A percentile compares a stretch with the other conserved stretches of the same genome.
These are phyloP conservation scores for Pterocles orientalis DNA, from an alignment of 2,113 vertebrate species.

Conservation along the genomic window DNA sequence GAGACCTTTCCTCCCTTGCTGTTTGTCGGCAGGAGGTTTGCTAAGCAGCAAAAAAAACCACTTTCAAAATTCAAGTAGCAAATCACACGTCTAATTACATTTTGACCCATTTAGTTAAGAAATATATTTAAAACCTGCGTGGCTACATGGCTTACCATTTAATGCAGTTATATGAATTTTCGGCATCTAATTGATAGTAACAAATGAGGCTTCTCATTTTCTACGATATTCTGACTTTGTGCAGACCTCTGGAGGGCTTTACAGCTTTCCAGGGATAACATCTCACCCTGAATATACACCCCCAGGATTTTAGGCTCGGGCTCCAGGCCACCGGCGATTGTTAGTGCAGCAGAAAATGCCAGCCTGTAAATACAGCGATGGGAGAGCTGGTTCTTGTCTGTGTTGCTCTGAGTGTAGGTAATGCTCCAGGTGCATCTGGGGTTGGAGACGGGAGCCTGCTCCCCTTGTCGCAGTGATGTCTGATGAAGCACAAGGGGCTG, in stretches of 20 bases:
- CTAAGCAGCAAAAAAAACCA: background rate
- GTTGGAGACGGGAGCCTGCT: background rate
- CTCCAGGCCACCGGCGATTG: background rate
- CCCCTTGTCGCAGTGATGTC: background rate
- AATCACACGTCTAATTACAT: background rate
- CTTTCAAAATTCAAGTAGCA: background rate
- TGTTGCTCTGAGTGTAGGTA: background rate
- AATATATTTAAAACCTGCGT: background rate
- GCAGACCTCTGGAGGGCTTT: background rate
- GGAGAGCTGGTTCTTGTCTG: background rate
- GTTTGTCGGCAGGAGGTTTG: background rate
- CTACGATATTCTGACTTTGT: background rate
- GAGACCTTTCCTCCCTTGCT: background rate
- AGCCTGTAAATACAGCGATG: rapidly evolving
- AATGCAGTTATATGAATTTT: background rate
- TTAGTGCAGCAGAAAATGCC: background rate
- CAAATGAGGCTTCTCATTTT: background rate
- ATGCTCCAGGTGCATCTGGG: background rate
- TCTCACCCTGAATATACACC: background rate
- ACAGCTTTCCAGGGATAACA: background rate
- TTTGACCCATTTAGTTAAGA: background rate
- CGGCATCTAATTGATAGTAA: background rate
- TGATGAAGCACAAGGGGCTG: background rate
- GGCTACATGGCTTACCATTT: background rate
- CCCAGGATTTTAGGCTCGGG: background rate